Evolutionary conservation across 1,140 invertebrate genomes (phyloP), one percentile per base, ranked within the genome.

Genomic region (Tetragonula clypearis): DNA sequence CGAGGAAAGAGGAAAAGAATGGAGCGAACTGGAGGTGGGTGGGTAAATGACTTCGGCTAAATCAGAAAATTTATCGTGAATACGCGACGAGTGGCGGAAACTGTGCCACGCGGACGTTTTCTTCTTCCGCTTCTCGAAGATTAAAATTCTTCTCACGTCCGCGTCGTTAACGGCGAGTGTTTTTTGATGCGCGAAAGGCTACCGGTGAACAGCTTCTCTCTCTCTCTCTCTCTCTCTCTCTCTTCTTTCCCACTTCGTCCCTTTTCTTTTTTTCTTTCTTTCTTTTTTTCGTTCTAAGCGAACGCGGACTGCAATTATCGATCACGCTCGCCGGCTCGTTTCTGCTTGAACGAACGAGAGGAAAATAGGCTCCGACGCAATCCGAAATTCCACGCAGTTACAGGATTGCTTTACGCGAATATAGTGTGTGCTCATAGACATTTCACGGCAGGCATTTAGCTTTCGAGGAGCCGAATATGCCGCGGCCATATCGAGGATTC

Each of bases 61-160:
- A 83, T 82, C 72, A 75, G 71, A 82, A 82, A 82, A 74, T 82
- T 82, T 75, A 82, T 82, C 49, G 56, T 53, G 68, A 74, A 82
- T 56, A 68, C 66, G 41, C 53, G 56, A 26, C 69, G 55, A 56
- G 35, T 5, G 60, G 60, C 60, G n/a, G n/a, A 41, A 83, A 83
- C 62, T 83, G 73, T 83, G 81, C 65, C 74, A 83, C 53, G 12
- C 65, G 79, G 55, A 81, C 65, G 76, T 66, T 84, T 76, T 68
- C 56, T 62, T 56, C 82, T 72, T 79, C 82, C 55, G 76, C 21
- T 3, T 53, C 55, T 66, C 15, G 21, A 55, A 79, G 68, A 80
- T 81, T 81, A 80, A 85, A 85, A 80, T 81, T 81, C 71, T 66
- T 68, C 77, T 56, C 83, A 23, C 83, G 78, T 65, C 19, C 69